phyloP scores from a whole-genome alignment of 2,888 invertebrate species.

The Sphaerophoria taeniata region DNA sequence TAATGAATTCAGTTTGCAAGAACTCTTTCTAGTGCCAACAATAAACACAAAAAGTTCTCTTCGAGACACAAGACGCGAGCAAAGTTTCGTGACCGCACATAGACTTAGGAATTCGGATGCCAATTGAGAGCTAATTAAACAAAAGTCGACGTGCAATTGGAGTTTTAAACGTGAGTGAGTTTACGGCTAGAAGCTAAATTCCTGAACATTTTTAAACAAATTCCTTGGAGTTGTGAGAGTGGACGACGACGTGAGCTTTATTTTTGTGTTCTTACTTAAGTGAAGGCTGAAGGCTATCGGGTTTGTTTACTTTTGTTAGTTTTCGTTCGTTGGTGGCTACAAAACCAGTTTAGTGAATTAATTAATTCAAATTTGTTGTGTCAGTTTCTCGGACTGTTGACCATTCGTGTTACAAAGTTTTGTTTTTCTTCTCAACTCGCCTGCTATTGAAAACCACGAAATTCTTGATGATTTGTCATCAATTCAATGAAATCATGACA shows the following conservation, averaged over 20 bases:
- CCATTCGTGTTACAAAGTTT: background rate
- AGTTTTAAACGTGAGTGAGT: slow-evolving; percentile 21
- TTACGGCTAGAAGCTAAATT: background rate
- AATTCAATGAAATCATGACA: no score
- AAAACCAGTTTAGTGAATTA: slow-evolving; percentile 25
- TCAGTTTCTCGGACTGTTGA: slow-evolving; percentile 42
- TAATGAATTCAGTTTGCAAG: slow-evolving; percentile 3
- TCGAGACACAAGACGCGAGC: background rate
- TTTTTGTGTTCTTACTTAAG: slow-evolving; percentile 22
- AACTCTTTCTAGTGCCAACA: slow-evolving; percentile 9
- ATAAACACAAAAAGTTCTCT: background rate
- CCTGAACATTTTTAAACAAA: background rate
- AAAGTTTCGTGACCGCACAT: slow-evolving; percentile 13
- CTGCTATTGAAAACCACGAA: no score
- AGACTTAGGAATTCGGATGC: slow-evolving; percentile 12
- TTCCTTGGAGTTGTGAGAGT: slow-evolving; percentile 8
- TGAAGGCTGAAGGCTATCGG: slow-evolving; percentile 1
- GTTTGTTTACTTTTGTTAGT: slow-evolving; percentile 9
- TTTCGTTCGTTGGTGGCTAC: background rate
- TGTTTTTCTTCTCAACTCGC: no score
- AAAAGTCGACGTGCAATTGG: background rate
- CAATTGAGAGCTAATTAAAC: slow-evolving; percentile 42
- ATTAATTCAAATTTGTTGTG: background rate
- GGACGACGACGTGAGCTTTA: background rate
- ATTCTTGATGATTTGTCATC: no score